phyloP scores from a whole-genome alignment of 2,113 vertebrate species.

The Lanius ludovicianus region DNA sequence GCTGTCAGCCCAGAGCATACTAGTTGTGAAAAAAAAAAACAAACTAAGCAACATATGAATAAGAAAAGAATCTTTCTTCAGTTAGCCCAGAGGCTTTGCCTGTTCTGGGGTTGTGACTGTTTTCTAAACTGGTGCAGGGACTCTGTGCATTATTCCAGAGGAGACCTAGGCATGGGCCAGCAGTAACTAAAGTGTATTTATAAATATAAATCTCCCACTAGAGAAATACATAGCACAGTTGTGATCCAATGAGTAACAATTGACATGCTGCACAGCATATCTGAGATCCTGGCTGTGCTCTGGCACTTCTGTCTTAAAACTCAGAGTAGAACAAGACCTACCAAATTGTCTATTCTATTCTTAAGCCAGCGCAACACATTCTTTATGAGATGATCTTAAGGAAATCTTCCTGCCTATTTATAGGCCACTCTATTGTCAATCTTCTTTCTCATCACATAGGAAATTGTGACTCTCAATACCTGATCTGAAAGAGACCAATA shows the following conservation, averaged over 20 bases:
- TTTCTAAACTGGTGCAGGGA: not conserved
- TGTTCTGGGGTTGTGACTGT: not conserved
- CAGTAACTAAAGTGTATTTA: not conserved
- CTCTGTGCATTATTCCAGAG: not conserved
- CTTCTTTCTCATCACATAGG: not conserved
- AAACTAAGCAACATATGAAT: not conserved
- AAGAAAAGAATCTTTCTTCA: not conserved
- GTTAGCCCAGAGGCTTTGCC: not conserved
- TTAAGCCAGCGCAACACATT: not conserved
- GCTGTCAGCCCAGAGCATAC: not conserved
- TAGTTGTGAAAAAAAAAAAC: not conserved
- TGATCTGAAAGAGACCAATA: not conserved
- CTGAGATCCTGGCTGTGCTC: not conserved
- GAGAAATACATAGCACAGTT: not conserved
- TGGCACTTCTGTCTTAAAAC: not conserved
- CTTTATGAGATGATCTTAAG: not conserved
- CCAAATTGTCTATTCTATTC: not conserved
- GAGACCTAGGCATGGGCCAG: not conserved
- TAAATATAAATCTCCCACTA: not conserved
- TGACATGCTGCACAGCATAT: not conserved
- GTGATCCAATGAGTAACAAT: not conserved
- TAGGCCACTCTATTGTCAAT: not conserved
- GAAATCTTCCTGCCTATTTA: not conserved
- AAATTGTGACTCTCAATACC: not conserved
- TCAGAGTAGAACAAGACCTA: not conserved